A percentile compares a stretch with the other conserved stretches of the same genome.
Conservation (phyloP, 30 jellyfish, hydroid and myxozoan species). For the Hydractinia echinata region DNA sequence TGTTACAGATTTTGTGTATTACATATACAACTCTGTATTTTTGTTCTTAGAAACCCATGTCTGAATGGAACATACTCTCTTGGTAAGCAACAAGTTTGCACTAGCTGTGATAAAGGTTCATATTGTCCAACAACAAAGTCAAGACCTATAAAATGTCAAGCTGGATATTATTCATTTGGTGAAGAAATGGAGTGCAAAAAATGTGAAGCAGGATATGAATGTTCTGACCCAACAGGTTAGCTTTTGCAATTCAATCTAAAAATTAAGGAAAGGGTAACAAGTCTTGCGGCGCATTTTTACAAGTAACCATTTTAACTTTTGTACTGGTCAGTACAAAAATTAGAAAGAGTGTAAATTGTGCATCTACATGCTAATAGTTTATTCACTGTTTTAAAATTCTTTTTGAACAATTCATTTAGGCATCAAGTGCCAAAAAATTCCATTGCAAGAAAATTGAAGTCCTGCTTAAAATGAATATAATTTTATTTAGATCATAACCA, state of each 20-base stretch:
- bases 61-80: conserved; percentile 72
- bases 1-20: not conserved
- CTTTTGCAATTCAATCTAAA: too few species aligned
- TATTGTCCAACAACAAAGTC: conserved; percentile 66
- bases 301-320: too few species aligned
- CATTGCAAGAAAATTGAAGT: too few species aligned
- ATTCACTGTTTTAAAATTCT: too few species aligned
- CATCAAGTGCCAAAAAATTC: too few species aligned
- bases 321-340: too few species aligned
- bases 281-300: too few species aligned
- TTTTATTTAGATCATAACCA: conserved; percentile 62
- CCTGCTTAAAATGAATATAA: too few species aligned
- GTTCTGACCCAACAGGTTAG: conserved; percentile 88
- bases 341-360: too few species aligned
- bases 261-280: too few species aligned
- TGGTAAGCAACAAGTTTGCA: conserved; percentile 67
- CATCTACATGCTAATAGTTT: too few species aligned
- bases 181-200: conserved; percentile 64
- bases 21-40: not conserved
- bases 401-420: too few species aligned
- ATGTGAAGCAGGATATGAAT: conserved; percentile 86
- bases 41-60: conserved; percentile 63
- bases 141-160: conserved; percentile 75
- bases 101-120: conserved; percentile 74
- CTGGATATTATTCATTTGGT: conserved; percentile 74